Percentiles rank a stretch among this genome's conserved stretches.
phyloP scores from a whole-genome alignment of 2,797 vertebrate genomes.

The Anguilla obscura region DNA sequence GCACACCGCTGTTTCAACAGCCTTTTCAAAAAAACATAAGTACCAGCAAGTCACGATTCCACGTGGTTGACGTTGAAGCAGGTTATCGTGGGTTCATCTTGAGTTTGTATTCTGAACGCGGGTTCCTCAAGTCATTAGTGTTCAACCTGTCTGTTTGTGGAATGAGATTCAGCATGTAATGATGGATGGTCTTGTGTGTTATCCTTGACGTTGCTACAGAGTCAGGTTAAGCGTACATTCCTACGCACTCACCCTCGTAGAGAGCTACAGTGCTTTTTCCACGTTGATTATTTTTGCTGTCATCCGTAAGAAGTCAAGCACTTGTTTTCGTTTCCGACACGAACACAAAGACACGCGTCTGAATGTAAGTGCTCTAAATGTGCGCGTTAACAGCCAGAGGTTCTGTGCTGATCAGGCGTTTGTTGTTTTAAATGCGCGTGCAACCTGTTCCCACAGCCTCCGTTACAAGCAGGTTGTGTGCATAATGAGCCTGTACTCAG shows the following conservation, averaged over 20 bases:
- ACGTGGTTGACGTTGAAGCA: background rate
- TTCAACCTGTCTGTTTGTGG: background rate
- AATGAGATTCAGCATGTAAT: background rate
- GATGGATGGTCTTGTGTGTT: background rate
- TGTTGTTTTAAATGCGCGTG: background rate
- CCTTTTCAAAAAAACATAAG: background rate
- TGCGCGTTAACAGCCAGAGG: background rate
- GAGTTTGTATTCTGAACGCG: background rate
- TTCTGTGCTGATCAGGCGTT: background rate
- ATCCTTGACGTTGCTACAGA: background rate
- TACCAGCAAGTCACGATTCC: background rate
- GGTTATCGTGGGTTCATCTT: conserved; percentile 3
- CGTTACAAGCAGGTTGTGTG: background rate
- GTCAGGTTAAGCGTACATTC: background rate
- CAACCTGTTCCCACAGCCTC: background rate
- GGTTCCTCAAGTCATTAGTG: background rate
- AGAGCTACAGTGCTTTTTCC: background rate
- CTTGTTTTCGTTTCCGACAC: background rate
- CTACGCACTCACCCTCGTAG: background rate
- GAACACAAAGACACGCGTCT: background rate
- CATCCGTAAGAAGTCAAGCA: background rate
- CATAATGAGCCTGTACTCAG: background rate
- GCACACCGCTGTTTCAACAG: background rate
- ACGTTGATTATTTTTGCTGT: background rate
- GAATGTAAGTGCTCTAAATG: background rate